Conservation (phyloP, 2,888 invertebrate species). For the Gibbula magus region DNA sequence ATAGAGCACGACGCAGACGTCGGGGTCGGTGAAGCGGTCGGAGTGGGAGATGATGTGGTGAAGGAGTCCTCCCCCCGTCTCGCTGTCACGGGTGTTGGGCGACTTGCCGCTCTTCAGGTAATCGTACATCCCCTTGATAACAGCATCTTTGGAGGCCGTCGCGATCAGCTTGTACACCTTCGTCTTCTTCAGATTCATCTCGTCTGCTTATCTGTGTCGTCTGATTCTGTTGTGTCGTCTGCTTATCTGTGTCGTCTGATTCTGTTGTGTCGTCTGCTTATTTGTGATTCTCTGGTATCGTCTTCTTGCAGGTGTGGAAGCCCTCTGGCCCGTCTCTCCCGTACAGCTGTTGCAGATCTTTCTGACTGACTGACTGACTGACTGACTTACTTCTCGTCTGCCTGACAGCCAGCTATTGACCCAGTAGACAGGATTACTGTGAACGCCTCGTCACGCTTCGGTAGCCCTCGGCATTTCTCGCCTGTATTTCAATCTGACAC, state of each 20-base stretch:
- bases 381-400: too few relatives aligned
- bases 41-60: slow-evolving; percentile 62
- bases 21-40: slow-evolving; percentile 59
- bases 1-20: slow-evolving; percentile 64
- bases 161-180: slow-evolving; percentile 76
- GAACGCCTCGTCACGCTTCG: not conserved
- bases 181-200: slow-evolving; percentile 59
- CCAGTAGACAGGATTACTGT: too few relatives aligned
- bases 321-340: too few relatives aligned
- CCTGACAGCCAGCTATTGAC: too few relatives aligned
- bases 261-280: not conserved
- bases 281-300: not conserved
- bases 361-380: too few relatives aligned
- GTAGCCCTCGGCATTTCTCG: slow-evolving; percentile 11
- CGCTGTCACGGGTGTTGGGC: slow-evolving; percentile 60
- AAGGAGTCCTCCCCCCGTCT: slow-evolving; percentile 60
- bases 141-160: slow-evolving; percentile 53
- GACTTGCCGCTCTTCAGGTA: slow-evolving; percentile 63
- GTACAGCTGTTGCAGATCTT: too few relatives aligned
- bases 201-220: not conserved
- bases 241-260: not conserved
- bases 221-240: not conserved
- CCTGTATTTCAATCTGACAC: too few relatives aligned
- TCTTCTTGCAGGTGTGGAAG: not conserved
- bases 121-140: slow-evolving; percentile 57